Percentiles rank a stretch among this genome's conserved stretches.
Conservation (phyloP, 2,113 vertebrate genomes). For the Onychostruthus taczanowskii region DNA sequence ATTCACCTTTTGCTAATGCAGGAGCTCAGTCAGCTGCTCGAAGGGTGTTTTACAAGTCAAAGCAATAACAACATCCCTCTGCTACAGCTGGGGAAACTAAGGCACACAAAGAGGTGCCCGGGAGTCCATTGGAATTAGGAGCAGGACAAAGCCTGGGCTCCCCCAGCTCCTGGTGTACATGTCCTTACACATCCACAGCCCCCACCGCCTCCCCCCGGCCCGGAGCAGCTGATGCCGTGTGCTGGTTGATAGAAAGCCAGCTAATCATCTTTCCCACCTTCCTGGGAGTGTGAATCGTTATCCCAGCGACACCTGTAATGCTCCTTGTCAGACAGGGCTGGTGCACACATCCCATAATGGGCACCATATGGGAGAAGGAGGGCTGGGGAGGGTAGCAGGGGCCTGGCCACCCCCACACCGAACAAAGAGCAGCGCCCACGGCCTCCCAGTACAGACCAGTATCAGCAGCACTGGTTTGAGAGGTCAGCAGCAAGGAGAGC, state of each 20-base stretch:
- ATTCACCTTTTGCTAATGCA: not conserved
- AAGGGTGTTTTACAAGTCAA: not conserved
- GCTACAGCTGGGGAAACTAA: slow-evolving; percentile 31
- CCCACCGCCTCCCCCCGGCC: not conserved
- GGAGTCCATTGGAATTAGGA: slow-evolving; percentile 43
- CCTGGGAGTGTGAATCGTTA: slow-evolving; percentile 56
- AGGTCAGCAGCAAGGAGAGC: not conserved
- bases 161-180: not conserved
- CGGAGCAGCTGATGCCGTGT: slow-evolving; percentile 39
- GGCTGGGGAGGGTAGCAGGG: not conserved
- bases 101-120: not conserved
- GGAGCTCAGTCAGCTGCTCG: not conserved
- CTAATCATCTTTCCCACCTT: slow-evolving; percentile 66
- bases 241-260: slow-evolving; percentile 18
- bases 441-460: rapidly evolving
- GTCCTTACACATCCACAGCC: slow-evolving; percentile 27
- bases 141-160: not conserved
- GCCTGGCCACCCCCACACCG: rapidly evolving
- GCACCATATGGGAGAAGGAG: slow-evolving; percentile 52
- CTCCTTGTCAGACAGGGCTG: slow-evolving; percentile 35
- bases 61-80: not conserved
- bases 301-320: slow-evolving; percentile 55
- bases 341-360: slow-evolving; percentile 15
- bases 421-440: not conserved
- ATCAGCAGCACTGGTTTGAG: rapidly evolving